These are phyloP conservation scores for Automeris io DNA, from an alignment of 2,888 invertebrate genomes.

Conservation along the genomic window DNA sequence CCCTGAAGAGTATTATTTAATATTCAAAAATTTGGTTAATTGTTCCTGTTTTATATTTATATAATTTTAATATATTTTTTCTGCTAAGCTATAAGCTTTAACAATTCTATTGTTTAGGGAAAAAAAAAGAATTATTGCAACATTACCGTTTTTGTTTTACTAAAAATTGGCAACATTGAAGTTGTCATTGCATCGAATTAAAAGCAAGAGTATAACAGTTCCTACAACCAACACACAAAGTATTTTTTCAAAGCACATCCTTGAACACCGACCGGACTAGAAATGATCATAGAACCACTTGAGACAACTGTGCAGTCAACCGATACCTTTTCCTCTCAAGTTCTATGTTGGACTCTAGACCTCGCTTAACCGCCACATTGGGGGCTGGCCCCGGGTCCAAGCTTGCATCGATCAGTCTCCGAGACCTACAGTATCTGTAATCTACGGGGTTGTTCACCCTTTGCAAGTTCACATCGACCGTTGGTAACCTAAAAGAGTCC, in stretches of 20 bases:
- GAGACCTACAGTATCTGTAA: conserved; percentile 51
- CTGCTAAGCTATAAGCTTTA: too few relatives aligned
- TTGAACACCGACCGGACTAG: conserved; percentile 36
- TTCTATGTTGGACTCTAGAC: conserved; percentile 44
- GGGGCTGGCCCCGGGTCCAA: conserved; percentile 43
- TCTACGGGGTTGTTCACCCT: conserved; percentile 46
- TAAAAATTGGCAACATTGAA: too few relatives aligned
- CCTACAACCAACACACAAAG: conserved; percentile 9
- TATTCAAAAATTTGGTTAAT: too few relatives aligned
- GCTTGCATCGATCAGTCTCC: conserved; percentile 52
- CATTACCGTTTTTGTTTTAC: too few relatives aligned
- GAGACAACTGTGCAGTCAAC: conserved; percentile 52
- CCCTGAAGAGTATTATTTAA: too few relatives aligned
- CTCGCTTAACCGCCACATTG: conserved; percentile 56
- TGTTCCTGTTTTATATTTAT: too few relatives aligned
- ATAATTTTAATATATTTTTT: too few relatives aligned
- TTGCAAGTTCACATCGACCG: conserved; percentile 44
- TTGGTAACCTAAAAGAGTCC: conserved; percentile 41
- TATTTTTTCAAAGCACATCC: conserved; percentile 10
- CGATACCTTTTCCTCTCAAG: conserved; percentile 57
- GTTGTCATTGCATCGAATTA: too few relatives aligned
- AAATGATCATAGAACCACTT: conserved; percentile 59
- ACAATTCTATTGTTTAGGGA: too few relatives aligned
- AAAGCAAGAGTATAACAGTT: too few relatives aligned
- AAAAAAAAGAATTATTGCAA: too few relatives aligned